Base-by-base conservation (phyloP, 2,888 invertebrate genomes). In the Phoronis australis region DNA sequence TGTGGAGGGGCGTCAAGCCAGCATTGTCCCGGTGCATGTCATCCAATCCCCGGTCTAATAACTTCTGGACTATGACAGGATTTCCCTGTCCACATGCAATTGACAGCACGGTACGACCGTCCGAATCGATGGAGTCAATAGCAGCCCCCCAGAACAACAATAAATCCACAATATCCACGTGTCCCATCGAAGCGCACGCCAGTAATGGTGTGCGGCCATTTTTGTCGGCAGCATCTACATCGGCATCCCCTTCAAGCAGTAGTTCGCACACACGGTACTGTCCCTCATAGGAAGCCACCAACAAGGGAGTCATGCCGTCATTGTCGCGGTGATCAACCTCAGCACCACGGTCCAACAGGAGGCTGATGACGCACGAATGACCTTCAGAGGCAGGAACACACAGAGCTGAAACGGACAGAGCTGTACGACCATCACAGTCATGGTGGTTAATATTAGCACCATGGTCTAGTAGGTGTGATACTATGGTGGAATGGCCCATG, bases 1-100 rank as follows among this genome's bases (percentile, higher is more conserved):
- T 95, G 73, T 96, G 95, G 47, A 97, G 76, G 0, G 97, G 94
- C 1, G 96, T 95, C 96, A 95, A 96, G 0, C 96, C 95, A 0
- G 90, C 89, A 78, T 94, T 93, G 73, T 96, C 96, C 12, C 80
- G 63, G 60, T 82, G 81, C 67, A 79, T 77, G 90, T 93, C 81
- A 62, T 82, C 80, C 52, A 79, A 71, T 66, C 84, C 95, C 26
- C 72, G 52, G 52, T 75, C 75, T 18, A 96, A 80, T 38, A 96
- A 80, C 68, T 90, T 89, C 21, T 89, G 83, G 1, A 95, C 94
- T 9, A 94, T 91, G 62, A 90, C 89, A 35, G 88, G 87, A 0
- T 62, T 66, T 6, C 68, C 68, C 52, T 69, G 64, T 12, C 76
- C 76, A 12, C 79, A 74, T 5, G 80, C 80, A 22, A 80, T 75